Conservation (phyloP, 2,888 invertebrate genomes). For the Himalopsyche kuldschensis region DNA sequence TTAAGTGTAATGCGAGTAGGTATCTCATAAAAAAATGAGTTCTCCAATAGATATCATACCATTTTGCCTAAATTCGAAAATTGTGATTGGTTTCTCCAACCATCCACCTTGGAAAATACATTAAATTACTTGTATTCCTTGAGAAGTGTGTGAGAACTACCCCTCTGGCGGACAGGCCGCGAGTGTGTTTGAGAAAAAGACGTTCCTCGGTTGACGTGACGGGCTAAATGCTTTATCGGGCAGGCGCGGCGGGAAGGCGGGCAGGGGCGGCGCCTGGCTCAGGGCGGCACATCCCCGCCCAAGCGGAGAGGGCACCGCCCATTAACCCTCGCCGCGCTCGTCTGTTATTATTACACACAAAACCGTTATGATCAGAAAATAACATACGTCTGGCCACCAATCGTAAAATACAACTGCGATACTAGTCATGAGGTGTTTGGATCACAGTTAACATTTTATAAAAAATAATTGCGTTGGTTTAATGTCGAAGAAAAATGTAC, state of each 20-base stretch:
- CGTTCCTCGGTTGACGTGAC: conserved; percentile 15
- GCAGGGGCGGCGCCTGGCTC: conserved; percentile 16
- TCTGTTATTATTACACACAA: not conserved
- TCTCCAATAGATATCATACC: too few relatives aligned
- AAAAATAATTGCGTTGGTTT: too few relatives aligned
- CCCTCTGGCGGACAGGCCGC: not conserved
- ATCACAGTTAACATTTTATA: too few relatives aligned
- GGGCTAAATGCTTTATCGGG: conserved; percentile 23
- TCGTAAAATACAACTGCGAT: not conserved
- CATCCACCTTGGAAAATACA: not conserved
- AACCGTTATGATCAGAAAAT: not conserved
- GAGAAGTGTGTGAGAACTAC: not conserved
- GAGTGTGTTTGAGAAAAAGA: not conserved
- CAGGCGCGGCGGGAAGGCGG: not conserved
- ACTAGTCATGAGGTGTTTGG: too few relatives aligned
- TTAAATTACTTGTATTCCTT: not conserved
- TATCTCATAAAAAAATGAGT: too few relatives aligned
- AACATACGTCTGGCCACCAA: not conserved
- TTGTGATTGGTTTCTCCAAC: too few relatives aligned
- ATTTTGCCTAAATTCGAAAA: too few relatives aligned
- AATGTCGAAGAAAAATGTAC: too few relatives aligned
- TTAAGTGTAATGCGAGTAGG: too few relatives aligned
- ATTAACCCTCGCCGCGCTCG: not conserved
- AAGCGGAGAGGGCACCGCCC: not conserved
- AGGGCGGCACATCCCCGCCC: conserved; percentile 6